Conservation (phyloP, 2,113 vertebrate genomes). For the Macquaria australasica region DNA sequence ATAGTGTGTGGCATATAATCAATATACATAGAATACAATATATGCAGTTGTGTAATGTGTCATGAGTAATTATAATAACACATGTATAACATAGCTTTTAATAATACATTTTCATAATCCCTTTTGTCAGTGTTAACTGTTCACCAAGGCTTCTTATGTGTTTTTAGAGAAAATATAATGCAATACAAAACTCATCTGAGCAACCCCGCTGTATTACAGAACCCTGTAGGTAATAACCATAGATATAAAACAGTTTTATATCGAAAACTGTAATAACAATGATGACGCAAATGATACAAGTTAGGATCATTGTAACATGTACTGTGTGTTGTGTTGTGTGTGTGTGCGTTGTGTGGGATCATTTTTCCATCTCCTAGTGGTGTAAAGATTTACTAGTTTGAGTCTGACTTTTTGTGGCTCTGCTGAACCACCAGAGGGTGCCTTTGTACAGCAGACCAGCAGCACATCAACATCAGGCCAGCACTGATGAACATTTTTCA, state of each 20-base stretch:
- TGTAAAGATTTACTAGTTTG: background rate
- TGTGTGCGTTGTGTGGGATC: background rate
- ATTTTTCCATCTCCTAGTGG: background rate
- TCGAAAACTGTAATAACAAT: background rate
- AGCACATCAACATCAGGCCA: background rate
- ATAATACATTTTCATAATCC: background rate
- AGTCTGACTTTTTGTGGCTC: background rate
- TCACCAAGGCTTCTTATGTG: background rate
- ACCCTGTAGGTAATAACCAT: background rate
- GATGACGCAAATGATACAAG: background rate
- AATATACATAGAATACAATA: background rate
- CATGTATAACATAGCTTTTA: background rate
- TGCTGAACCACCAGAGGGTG: slow-evolving; percentile 51
- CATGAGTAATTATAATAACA: background rate
- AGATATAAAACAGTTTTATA: background rate
- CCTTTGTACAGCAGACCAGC: slow-evolving; percentile 19
- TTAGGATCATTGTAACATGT: background rate
- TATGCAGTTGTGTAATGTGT: background rate
- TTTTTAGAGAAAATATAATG: background rate
- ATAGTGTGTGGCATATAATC: background rate
- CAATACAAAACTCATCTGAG: too few relatives aligned
- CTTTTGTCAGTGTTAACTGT: background rate
- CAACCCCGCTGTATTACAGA: background rate
- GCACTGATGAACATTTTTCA: background rate
- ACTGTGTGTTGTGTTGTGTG: too few relatives aligned